A percentile compares a stretch with the other conserved stretches of the same genome.
Evolutionary conservation across 2,888 invertebrate species (phyloP).

Genomic region (Erebia palarica): DNA sequence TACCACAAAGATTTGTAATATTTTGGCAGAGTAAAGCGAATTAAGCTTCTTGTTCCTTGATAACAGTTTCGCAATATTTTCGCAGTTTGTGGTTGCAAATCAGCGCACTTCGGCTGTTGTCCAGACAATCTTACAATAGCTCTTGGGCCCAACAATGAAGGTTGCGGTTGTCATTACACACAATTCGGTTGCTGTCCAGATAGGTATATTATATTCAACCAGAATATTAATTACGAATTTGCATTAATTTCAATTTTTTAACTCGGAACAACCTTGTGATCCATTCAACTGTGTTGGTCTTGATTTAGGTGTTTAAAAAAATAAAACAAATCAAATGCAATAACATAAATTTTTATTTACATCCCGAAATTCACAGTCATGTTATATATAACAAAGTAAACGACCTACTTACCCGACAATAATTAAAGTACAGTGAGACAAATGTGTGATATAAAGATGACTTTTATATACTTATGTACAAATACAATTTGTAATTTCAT

Average conservation of each 20-base stretch:
- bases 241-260: no score
- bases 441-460: constrained; percentile 28
- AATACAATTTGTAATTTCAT: constrained; percentile 23
- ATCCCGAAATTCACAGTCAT: constrained; percentile 79
- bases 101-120: constrained; percentile 91
- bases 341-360: constrained; percentile 82
- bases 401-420: constrained; percentile 57
- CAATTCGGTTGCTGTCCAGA: constrained; percentile 93
- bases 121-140: constrained; percentile 91
- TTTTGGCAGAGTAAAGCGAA: no score
- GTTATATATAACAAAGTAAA: constrained; percentile 60
- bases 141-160: constrained; percentile 89
- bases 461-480: constrained; percentile 32
- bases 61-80: no score
- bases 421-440: constrained; percentile 61
- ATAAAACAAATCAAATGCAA: constrained; percentile 62
- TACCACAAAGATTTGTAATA: no score
- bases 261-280: no score
- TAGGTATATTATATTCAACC: constrained; percentile 76
- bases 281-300: no score
- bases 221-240: no score
- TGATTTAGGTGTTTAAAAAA: constrained; percentile 31
- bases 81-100: constrained; percentile 89
- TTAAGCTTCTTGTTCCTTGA: no score
- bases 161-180: constrained; percentile 90